Conservation (phyloP, 2,888 invertebrate genomes). For the Diarsia rubi region DNA sequence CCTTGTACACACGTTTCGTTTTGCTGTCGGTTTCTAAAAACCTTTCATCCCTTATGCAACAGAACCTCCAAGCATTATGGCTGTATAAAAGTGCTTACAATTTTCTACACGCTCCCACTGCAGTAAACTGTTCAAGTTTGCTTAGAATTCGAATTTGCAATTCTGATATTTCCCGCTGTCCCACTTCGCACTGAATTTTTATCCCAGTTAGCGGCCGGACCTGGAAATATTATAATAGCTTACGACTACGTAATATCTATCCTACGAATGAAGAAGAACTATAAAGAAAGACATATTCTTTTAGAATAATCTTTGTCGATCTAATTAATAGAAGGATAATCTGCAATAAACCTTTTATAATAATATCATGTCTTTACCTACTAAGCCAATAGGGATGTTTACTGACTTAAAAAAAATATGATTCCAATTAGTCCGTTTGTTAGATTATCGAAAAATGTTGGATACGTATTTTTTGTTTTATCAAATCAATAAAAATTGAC, state of each 20-base stretch:
- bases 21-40: slow-evolving; percentile 2
- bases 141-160: slow-evolving; percentile 64
- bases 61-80: slow-evolving; percentile 35
- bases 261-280: neutral
- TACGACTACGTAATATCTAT: slow-evolving; percentile 16
- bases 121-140: slow-evolving; percentile 63
- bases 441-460: too few species aligned
- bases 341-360: slow-evolving; percentile 21
- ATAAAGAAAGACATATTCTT: slow-evolving; percentile 4
- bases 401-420: too few species aligned
- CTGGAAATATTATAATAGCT: slow-evolving; percentile 56
- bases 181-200: slow-evolving; percentile 62
- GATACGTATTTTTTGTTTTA: too few species aligned
- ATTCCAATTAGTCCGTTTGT: too few species aligned
- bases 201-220: slow-evolving; percentile 50
- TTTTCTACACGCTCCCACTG: slow-evolving; percentile 51
- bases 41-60: slow-evolving; percentile 22
- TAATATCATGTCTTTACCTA: slow-evolving; percentile 28
- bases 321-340: slow-evolving; percentile 40
- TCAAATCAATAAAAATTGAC: too few species aligned
- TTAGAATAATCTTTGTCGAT: neutral
- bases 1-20: neutral
- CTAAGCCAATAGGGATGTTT: too few species aligned
- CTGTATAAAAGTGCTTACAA: slow-evolving; percentile 53
- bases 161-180: slow-evolving; percentile 59